Base-by-base conservation (phyloP, 2,888 invertebrate species). In the Itoplectis maculator region DNA sequence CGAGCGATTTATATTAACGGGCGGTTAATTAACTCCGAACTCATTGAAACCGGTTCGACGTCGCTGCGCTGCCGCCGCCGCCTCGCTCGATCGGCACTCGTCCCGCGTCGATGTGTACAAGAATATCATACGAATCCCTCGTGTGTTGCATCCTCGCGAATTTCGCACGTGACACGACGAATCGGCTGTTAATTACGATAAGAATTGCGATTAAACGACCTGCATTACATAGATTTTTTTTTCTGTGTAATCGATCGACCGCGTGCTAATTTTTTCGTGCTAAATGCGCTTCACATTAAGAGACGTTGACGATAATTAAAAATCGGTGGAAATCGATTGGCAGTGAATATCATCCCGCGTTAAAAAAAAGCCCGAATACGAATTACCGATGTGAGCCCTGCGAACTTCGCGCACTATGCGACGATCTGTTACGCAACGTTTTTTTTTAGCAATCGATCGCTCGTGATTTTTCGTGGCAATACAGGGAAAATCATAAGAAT, bases 11-110 rank as follows among this genome's bases (percentile, higher is more conserved):
- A 90, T 89, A 90, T 89, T 90, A 89, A 89, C 88, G 86, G 85
- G 68, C 83, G 85, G 86, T 89, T 90, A 91, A 92, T 91, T 91
- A 90, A 89, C 89, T 84, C n/a, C 85, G 85, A 84, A 86, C 86
- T 86, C 86, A 87, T 88, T 86, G 86, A 85, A 90, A 92, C 91
- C 90, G 91, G 92, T 92, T 90, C 84, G 81, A 77, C 79, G 85
- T 85, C 76, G 82, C 82, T 79, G 61, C 66, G 13, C 20, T 11
- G 0, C 29, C 40, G 47, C 47, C 66, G 13, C 20, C n/a, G 0
- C 29, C 40, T 59, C 47, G 15, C 11, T 29, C 66, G 37, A 59
- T 61, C 74, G 68, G 29, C 42, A 37, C 47, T 65, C 49, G 40
- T 74, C 54, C 59, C 66, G 54, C 51, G 73, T 66, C 45, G 23